phyloP scores from a whole-genome alignment of 2,888 invertebrate genomes.

The Aporophyla lueneburgensis region DNA sequence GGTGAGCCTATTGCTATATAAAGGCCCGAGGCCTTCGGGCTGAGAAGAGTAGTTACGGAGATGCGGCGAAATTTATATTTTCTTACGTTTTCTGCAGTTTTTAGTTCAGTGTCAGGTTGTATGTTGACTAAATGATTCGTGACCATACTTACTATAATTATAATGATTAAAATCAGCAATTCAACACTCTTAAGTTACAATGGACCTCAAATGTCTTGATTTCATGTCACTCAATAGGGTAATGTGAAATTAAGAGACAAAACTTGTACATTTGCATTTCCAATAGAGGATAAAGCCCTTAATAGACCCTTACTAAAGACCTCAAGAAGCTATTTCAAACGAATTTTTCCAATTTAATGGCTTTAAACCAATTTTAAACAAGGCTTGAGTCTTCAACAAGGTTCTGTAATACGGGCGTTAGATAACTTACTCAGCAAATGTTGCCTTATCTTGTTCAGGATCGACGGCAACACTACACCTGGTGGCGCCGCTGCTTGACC shows the following conservation, averaged over 20 bases:
- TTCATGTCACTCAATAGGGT: too few relatives aligned
- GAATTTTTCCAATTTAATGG: background rate
- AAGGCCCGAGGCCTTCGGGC: background rate
- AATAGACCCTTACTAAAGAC: too few relatives aligned
- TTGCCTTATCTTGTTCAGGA: conserved; percentile 66
- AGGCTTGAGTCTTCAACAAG: background rate
- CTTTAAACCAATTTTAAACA: background rate
- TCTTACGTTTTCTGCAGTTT: background rate
- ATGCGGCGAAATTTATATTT: background rate
- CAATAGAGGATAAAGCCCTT: too few relatives aligned
- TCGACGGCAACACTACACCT: conserved; percentile 73
- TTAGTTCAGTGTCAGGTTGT: background rate
- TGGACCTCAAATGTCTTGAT: too few relatives aligned
- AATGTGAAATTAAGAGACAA: too few relatives aligned
- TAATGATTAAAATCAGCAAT: background rate
- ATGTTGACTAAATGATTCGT: background rate
- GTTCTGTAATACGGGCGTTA: background rate
- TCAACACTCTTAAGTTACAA: too few relatives aligned
- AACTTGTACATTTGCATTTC: too few relatives aligned
- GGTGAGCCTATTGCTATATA: background rate
- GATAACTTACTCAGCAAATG: too few relatives aligned
- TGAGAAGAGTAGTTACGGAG: background rate
- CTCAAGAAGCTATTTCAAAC: background rate
- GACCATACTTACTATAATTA: background rate
- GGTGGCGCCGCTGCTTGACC: conserved; percentile 79